A percentile compares a stretch with the other conserved stretches of the same genome.
Evolutionary conservation across 2,888 invertebrate genomes (phyloP).

Genomic region (Gasteruption jaculator): DNA sequence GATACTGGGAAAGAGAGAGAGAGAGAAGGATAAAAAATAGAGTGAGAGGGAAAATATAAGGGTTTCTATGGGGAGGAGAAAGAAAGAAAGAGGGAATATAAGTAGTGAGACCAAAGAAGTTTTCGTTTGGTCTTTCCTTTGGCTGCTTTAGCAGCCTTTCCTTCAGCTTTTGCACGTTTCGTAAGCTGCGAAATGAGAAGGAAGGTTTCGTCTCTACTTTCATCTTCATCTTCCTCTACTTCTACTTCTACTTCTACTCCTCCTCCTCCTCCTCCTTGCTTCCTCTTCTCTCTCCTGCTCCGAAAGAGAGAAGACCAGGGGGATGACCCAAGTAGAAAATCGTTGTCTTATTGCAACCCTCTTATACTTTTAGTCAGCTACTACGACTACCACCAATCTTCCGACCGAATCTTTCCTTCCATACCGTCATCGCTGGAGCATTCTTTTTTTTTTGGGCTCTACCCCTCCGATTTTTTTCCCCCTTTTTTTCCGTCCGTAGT

Average conservation of each 20-base stretch:
- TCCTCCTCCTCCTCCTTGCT: slow-evolving; percentile 18
- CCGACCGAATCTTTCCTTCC: too few species aligned
- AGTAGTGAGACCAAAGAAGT: slow-evolving; percentile 18
- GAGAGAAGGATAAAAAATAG: slow-evolving; percentile 7
- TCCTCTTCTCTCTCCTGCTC: slow-evolving; percentile 2
- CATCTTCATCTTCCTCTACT: too few species aligned
- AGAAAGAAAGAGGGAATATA: slow-evolving; percentile 23
- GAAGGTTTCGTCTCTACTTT: slow-evolving; percentile 33
- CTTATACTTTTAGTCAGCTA: too few species aligned
- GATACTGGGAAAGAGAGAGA: slow-evolving; percentile 12
- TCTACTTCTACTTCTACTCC: slow-evolving; percentile 24
- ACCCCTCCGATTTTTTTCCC: too few species aligned
- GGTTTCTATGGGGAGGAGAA: slow-evolving; percentile 21
- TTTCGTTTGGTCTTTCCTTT: too few species aligned
- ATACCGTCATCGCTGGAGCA: too few species aligned
- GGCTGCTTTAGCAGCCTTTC: neutral
- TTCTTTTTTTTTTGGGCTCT: too few species aligned
- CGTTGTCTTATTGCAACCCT: too few species aligned
- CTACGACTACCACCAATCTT: too few species aligned
- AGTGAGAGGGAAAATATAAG: slow-evolving; percentile 19
- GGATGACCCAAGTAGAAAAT: too few species aligned
- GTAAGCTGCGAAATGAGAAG: slow-evolving; percentile 18
- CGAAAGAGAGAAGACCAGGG: too few species aligned
- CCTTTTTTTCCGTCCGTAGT: too few species aligned
- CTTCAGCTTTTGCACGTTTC: slow-evolving; percentile 13